Percentiles rank a stretch among this genome's conserved stretches.
phyloP scores from a whole-genome alignment of 2,888 invertebrate species.

The Pseudeuparius sepicola region DNA sequence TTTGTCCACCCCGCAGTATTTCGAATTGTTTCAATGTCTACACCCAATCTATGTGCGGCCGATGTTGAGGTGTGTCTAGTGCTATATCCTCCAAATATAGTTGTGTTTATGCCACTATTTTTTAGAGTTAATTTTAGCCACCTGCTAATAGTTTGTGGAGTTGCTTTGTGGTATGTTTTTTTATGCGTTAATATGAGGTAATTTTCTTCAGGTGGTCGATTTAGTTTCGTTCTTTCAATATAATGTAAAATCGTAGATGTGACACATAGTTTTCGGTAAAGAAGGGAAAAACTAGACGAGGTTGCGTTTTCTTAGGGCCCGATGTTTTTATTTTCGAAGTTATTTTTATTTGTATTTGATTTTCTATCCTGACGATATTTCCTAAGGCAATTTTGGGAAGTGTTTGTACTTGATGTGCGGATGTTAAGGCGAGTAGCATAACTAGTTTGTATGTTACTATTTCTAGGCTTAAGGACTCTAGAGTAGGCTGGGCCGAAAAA shows the following conservation, averaged over 20 bases:
- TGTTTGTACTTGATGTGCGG: conserved; percentile 16
- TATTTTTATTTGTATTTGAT: background rate
- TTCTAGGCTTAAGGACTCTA: conserved; percentile 10
- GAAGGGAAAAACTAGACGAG: conserved; percentile 6
- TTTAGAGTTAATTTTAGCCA: no score
- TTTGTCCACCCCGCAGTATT: no score
- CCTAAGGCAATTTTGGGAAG: conserved; percentile 12
- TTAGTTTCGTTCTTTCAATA: background rate
- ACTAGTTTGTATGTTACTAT: conserved; percentile 14
- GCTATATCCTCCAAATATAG: no score
- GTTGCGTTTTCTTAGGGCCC: conserved; percentile 9
- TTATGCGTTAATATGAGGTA: conserved; percentile 1
- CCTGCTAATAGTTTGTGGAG: background rate
- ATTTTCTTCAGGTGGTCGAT: no score
- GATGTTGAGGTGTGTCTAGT: conserved; percentile 25
- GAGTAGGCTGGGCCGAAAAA: no score
- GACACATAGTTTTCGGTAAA: background rate
- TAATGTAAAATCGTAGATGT: background rate
- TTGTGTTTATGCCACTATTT: no score
- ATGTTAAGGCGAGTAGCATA: conserved; percentile 14
- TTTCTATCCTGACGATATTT: background rate
- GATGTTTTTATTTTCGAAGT: conserved; percentile 14
- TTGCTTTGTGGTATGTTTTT: conserved; percentile 2
- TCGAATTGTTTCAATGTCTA: no score
- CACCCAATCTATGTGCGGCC: no score